Base-by-base conservation (phyloP, 2,797 vertebrate genomes). In the Vespertilio murinus region DNA sequence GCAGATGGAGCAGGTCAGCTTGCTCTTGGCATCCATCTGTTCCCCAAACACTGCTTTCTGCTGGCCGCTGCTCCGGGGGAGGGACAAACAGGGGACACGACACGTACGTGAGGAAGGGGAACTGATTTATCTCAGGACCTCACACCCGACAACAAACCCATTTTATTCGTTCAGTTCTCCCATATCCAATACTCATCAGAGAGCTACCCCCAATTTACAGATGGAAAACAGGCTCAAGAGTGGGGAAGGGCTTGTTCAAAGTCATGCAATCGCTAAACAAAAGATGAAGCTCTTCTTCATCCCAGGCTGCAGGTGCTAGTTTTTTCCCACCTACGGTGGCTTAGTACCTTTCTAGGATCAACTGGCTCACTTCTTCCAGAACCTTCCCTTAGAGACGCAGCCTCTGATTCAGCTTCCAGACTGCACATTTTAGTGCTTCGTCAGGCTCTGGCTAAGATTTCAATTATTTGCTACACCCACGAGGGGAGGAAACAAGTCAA, bases 1-100 rank as follows among this genome's bases (percentile, higher is more conserved):
- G 97, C 99, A 99, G 97, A 99, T 97, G 59, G 98, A 97, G 95
- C 99, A 99, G 16, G 98, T 97, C 94, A 99, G 96, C 96, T 98
- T 99, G 96, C 85, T 98, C 97, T 98, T 98, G 91, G 6, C 94
- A 87, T 98, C 98, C 61, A 97, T 94, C 95, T 96, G 98, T 78
- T 98, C 98, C 84, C 94, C 97, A 95, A 98, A 97, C 16, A 96
- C 73, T 97, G 97, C 98, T 97, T 98, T 98, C 95, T 97, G 94
- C 69, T 97, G 97, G 93, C 96, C 95, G 88, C 98, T 98, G 91
- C 69, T 92, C 71, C 69, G n/a, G 74, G 61, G 71, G 18, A 85
- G 71, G 87, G 95, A 45, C 73, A 97, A 75, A 92, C 6, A 74
- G 96, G 95, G 95, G 52, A 54, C 52, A 95, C 89, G 93, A 93